These are phyloP conservation scores for Agrotis segetum DNA, from an alignment of 2,888 invertebrate genomes.

Conservation along the genomic window DNA sequence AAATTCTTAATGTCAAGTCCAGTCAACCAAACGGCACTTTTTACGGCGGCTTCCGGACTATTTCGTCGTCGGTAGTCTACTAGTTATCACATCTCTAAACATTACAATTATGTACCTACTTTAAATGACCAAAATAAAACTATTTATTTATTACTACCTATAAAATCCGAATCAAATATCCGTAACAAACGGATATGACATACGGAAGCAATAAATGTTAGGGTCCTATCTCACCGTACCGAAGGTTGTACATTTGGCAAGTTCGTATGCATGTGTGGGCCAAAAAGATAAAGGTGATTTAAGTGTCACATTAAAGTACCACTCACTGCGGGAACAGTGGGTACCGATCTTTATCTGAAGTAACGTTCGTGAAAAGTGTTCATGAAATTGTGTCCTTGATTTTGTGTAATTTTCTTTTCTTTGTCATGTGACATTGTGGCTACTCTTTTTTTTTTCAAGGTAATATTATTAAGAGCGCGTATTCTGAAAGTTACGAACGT, in stretches of 20 bases:
- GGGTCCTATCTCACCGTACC: neutral
- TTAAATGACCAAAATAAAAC: neutral
- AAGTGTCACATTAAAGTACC: constrained; percentile 1
- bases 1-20: too few relatives aligned
- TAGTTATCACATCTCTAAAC: constrained; percentile 1
- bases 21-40: too few relatives aligned
- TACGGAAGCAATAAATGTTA: constrained; percentile 37
- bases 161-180: constrained; percentile 28
- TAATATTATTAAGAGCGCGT: too few relatives aligned
- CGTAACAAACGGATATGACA: constrained; percentile 25
- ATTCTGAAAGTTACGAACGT: too few relatives aligned
- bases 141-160: neutral
- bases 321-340: neutral
- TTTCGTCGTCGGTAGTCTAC: too few relatives aligned
- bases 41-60: too few relatives aligned
- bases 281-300: constrained; percentile 32
- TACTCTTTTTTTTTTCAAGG: too few relatives aligned
- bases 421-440: too few relatives aligned
- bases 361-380: neutral
- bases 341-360: neutral
- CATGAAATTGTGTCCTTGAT: neutral
- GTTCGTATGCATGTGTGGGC: neutral
- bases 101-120: neutral
- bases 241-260: constrained; percentile 23
- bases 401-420: too few relatives aligned